phyloP scores from a whole-genome alignment of 2,888 invertebrate genomes.

The Eupithecia centaureata region DNA sequence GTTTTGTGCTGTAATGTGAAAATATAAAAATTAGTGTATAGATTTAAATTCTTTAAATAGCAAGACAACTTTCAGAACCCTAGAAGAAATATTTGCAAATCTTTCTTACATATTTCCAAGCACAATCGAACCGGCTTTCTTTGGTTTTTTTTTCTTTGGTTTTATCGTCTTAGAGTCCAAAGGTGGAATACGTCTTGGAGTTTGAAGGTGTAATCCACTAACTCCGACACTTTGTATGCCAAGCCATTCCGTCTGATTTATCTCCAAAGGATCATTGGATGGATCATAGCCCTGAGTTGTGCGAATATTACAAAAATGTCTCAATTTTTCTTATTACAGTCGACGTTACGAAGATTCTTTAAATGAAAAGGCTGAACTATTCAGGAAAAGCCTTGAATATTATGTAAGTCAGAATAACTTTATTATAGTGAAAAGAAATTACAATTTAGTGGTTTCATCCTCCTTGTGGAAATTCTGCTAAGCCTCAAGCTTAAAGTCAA shows the following conservation, averaged over 20 bases:
- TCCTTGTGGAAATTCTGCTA: neutral
- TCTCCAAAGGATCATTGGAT: conserved; percentile 22
- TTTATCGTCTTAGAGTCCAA: conserved; percentile 9
- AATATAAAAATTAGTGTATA: too few species aligned
- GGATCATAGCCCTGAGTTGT: conserved; percentile 20
- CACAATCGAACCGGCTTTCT: too few species aligned
- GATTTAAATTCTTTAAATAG: too few species aligned
- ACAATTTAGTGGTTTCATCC: neutral
- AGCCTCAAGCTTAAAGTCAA: neutral
- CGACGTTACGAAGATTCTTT: conserved; percentile 64
- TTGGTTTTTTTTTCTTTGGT: neutral
- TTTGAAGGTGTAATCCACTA: conserved; percentile 4
- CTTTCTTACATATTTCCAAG: too few species aligned
- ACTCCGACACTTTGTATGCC: conserved; percentile 15
- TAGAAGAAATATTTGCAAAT: too few species aligned
- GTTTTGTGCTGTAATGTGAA: too few species aligned
- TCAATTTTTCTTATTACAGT: conserved; percentile 52
- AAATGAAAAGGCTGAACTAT: conserved; percentile 62
- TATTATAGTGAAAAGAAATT: neutral
- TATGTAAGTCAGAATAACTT: conserved; percentile 55
- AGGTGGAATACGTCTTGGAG: neutral
- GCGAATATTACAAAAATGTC: conserved; percentile 16
- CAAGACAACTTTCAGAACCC: too few species aligned
- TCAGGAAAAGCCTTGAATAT: conserved; percentile 57
- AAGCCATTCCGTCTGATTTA: conserved; percentile 21